Base-by-base conservation (phyloP, 92 coral and sea anemone genomes). In the Epizoanthus fatuus region DNA sequence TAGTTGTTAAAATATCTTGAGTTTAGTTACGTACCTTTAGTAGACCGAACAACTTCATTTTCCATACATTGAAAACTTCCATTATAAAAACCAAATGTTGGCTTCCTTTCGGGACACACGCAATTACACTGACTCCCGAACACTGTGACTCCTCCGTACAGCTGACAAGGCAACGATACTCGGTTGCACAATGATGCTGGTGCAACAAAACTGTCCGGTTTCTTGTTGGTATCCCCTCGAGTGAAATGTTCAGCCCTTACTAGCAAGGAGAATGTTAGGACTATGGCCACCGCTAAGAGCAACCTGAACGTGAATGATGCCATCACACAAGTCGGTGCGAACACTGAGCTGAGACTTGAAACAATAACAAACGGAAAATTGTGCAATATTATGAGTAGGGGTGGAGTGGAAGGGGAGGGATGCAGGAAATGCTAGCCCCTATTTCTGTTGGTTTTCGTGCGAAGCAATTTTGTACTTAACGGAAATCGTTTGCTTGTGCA, bases 61-160 rank as follows among this genome's bases (percentile, higher is more conserved):
- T 35, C 72, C 2, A 66, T 39, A 15, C 72, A 66, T 15, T 35
- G 16, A 37, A 66, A 66, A 12, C 72, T 37, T 38, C 72, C 49
- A 66, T 37, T 12, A 16, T 37, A 37, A 17, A 37, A 37, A 35
- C 72, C 71, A 65, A 65, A 65, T 65, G 47, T 32, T 2, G 71
- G 17, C 25, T n/a, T 37, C 13, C 6, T 2, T 7, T 32, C 16
- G 3, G 71, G 71, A 10, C 71, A 65, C 37, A 65, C 71, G 47
- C 71, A 65, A 8, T 3, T 19, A 35, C 70, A 65, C 15, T 65
- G 70, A 29, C 22, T 35, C 39, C 70, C 44, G 14, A 29, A 1
- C 42, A 65, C 35, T 65, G 35, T 65, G 7, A 65, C 39, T n/a
- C 70, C 70, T n/a, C 70, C 70, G 39, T 65, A 65, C 8, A 65